These are phyloP conservation scores for Plectropomus leopardus DNA, from an alignment of 2,113 vertebrate genomes.

Conservation along the genomic window DNA sequence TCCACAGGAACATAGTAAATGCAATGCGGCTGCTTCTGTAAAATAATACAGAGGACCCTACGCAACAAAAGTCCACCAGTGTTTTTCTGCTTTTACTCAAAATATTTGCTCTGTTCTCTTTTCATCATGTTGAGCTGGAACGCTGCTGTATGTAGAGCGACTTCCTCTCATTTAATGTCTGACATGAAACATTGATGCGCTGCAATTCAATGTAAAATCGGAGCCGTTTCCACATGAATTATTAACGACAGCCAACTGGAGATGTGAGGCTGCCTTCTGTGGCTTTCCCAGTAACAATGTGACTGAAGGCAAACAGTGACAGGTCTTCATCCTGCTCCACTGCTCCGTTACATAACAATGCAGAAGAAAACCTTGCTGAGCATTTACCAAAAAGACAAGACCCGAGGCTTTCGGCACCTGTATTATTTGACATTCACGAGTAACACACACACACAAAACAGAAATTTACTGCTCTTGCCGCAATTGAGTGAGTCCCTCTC, in stretches of 20 bases:
- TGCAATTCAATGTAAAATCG: constrained; percentile 38
- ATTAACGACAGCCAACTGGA: constrained; percentile 37
- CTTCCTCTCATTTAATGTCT: constrained; percentile 17
- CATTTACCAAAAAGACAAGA: constrained; percentile 40
- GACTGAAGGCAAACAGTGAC: constrained; percentile 43
- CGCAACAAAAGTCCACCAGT: not conserved
- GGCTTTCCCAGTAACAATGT: constrained; percentile 36
- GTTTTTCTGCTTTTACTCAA: constrained; percentile 18
- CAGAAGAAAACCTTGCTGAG: constrained; percentile 38
- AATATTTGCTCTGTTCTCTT: constrained; percentile 15
- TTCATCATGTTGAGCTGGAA: constrained; percentile 3
- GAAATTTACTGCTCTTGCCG: constrained; percentile 46
- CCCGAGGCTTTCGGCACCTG: constrained; percentile 46
- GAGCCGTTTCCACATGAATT: constrained; percentile 51
- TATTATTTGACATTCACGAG: constrained; percentile 75
- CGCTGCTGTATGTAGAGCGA: not conserved
- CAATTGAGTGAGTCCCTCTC: constrained; percentile 44
- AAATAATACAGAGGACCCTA: constrained; percentile 10
- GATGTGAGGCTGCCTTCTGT: constrained; percentile 15
- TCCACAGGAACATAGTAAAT: not conserved
- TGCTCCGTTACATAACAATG: constrained; percentile 46
- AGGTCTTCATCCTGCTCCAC: constrained; percentile 25
- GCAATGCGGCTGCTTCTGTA: not conserved
- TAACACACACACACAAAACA: constrained; percentile 44
- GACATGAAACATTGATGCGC: constrained; percentile 43